Conservation (phyloP, 2,797 vertebrate genomes). For the Phyllotis vaccarum region DNA sequence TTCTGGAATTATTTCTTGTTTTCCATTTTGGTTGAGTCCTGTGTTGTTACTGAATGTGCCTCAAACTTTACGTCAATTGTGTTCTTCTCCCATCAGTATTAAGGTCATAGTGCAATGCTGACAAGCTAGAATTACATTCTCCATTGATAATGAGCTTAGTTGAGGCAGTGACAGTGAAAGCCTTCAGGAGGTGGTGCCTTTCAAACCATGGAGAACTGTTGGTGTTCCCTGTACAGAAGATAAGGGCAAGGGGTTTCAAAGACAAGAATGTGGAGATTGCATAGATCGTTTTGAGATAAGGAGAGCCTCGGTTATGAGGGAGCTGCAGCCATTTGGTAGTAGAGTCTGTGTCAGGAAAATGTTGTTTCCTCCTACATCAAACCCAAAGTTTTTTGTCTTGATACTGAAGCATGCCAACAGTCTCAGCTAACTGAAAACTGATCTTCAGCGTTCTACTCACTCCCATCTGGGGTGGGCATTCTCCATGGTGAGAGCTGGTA, state of each 20-base stretch:
- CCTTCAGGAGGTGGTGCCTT: not conserved
- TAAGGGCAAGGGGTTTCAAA: not conserved
- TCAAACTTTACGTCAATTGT: not conserved
- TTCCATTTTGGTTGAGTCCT: not conserved
- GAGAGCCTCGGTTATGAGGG: not conserved
- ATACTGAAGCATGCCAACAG: not conserved
- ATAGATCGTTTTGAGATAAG: not conserved
- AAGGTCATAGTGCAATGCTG: not conserved
- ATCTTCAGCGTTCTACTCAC: not conserved
- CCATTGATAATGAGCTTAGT: not conserved
- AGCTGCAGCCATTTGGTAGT: not conserved
- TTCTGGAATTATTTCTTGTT: not conserved
- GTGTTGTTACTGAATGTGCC: not conserved
- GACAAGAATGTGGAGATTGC: not conserved
- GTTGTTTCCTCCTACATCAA: not conserved
- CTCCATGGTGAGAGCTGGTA: not conserved
- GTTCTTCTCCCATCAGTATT: not conserved
- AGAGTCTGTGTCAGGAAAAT: not conserved
- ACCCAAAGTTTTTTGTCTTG: not conserved
- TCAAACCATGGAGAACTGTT: not conserved
- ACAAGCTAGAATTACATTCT: not conserved
- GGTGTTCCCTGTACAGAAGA: not conserved
- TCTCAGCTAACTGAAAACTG: not conserved
- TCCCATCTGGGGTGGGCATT: fast-evolving
- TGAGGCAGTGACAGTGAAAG: not conserved